phyloP scores from a whole-genome alignment of 2,113 vertebrate genomes.

The Tricholaema leucomelas region DNA sequence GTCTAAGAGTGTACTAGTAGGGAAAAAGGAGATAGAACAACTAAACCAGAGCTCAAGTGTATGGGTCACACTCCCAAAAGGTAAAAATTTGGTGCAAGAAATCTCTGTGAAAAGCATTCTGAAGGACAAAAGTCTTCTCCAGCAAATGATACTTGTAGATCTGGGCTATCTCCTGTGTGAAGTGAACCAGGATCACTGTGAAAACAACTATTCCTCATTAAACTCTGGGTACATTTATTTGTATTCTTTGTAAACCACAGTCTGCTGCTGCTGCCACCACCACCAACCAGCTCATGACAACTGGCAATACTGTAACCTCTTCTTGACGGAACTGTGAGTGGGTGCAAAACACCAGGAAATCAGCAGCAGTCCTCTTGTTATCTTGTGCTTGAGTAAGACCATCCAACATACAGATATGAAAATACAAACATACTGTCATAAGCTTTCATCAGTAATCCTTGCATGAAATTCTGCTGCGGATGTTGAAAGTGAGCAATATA shows the following conservation, averaged over 20 bases:
- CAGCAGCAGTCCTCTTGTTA: not conserved
- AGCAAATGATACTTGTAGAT: not conserved
- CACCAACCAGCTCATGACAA: not conserved
- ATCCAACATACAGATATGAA: not conserved
- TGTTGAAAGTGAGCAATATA: not conserved
- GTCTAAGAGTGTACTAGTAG: not conserved
- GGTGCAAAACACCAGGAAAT: not conserved
- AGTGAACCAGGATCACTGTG: not conserved
- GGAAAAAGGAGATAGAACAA: not conserved
- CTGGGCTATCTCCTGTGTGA: not conserved
- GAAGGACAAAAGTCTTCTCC: not conserved
- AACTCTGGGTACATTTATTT: not conserved
- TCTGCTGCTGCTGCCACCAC: not conserved
- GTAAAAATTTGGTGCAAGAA: not conserved
- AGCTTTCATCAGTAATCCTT: not conserved
- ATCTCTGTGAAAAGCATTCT: not conserved
- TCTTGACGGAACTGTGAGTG: not conserved
- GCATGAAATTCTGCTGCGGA: not conserved
- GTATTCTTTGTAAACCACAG: not conserved
- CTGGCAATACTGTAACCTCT: not conserved
- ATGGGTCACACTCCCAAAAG: not conserved
- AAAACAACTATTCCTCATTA: not conserved
- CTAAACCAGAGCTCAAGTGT: not conserved
- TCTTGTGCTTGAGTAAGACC: not conserved
- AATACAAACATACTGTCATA: not conserved